Percentiles rank a stretch among this genome's conserved stretches.
Evolutionary conservation across 2,888 invertebrate genomes (phyloP).

Genomic region (Tipula confusa): DNA sequence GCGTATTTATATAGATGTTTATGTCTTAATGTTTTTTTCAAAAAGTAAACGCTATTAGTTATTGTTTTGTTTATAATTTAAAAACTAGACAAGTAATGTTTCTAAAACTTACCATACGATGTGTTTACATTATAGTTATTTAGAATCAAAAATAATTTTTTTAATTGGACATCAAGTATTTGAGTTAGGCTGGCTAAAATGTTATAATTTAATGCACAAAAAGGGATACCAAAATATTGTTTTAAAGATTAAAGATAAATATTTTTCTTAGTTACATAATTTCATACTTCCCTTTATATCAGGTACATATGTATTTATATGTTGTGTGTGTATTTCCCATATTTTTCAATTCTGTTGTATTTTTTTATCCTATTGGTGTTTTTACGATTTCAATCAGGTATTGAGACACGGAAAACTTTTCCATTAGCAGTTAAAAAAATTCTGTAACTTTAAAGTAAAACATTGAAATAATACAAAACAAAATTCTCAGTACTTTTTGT

Average conservation of each 20-base stretch:
- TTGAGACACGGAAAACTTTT: neutral
- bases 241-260: too few relatives aligned
- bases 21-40: neutral
- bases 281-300: neutral
- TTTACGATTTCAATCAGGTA: neutral
- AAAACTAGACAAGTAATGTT: neutral
- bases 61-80: neutral
- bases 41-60: neutral
- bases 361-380: neutral
- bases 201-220: too few relatives aligned
- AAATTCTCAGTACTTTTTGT: neutral
- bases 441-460: slow-evolving; percentile 12
- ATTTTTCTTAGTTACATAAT: neutral
- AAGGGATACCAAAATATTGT: too few relatives aligned
- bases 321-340: too few relatives aligned
- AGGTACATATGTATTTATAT: neutral
- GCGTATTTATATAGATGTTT: neutral
- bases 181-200: neutral
- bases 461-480: neutral
- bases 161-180: neutral
- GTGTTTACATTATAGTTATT: neutral
- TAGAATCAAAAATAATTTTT: neutral
- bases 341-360: neutral
- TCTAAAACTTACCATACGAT: neutral
- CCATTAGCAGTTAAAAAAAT: slow-evolving; percentile 6